Evolutionary conservation across 2,888 invertebrate genomes (phyloP), one percentile per base, ranked within the genome.

Genomic region (Didymodactylos carnosus): DNA sequence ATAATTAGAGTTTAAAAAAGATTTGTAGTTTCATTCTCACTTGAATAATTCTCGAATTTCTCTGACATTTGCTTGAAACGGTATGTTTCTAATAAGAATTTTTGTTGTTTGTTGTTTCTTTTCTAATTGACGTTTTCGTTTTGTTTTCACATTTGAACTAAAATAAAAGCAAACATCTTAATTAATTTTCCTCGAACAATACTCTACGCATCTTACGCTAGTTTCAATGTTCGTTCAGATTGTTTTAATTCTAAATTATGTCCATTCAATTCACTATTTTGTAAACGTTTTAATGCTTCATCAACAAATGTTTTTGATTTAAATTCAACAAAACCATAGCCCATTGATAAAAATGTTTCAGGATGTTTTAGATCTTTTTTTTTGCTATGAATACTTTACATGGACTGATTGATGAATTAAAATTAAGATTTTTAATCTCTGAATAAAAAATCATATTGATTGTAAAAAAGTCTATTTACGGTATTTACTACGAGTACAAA

Each of bases 311-410:
- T 81, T 77, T 88, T 88, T 72, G 84, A 86, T 79, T 88, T 88
- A 83, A 89, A 97, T 80, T 93, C 89, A 13, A 97, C 90, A 82
- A 98, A 97, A n/a, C 95, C 97, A 81, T 93, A 97, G 19, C 97
- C 97, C 89, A 94, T 90, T 0, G 94, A 93, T 27, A 92, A 85
- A 69, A 87, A 85, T 73, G 88, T 86, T 14, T 25, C 19, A 43
- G 51, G 39, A 69, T 49, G 46, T 39, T 76, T 75, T 19, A 19
- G 39, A 35, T 53, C 25, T 41, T 71, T 71, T 39, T 74, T 74
- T 41, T 43, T 71, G 74, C 74, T 29, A 75, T 46, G 19, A 39
- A 69, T n/a, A 69, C 76, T 39, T 51, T 70, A 46, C 70, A 72
- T 78, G 77, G 23, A 77, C 76, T 76, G 80, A 81, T 76, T 78